Base-by-base conservation (phyloP, 2,888 invertebrate genomes). In the Brachynemurus nebulosus region DNA sequence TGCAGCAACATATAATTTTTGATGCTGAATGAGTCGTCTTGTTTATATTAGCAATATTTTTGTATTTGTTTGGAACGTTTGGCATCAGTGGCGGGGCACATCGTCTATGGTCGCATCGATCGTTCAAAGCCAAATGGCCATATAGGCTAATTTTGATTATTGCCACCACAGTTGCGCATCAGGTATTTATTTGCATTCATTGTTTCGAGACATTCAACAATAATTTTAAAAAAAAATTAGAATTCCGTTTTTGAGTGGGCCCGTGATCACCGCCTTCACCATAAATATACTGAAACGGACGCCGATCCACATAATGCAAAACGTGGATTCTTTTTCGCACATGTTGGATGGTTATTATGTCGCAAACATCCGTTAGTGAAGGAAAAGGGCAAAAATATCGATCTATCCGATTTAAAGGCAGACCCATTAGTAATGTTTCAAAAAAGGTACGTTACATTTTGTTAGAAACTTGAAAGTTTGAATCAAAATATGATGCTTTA, bases 31-130 rank as follows among this genome's bases (percentile, higher is more conserved):
- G 3, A 35, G 34, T 35, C n/a, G n/a, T n/a, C n/a, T n/a, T 9
- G 3, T 35, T 5, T 35, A 25, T 40, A 45, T 44, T 44, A 50
- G 42, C 8, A 40, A 30, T 30, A n/a, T 27, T 23, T 8, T 12
- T 40, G 2, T 9, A 25, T 12, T 16, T 17, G 17, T n/a, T 40
- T 23, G 40, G 40, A 12, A 27, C 18, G 14, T 14, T 90, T 61
- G 95, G 96, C 0, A 82, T 95, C 40, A 96, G 96, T 2, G 93
- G 86, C 0, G 96, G 96, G 3, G 91, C 90, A 0, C 97, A 97
- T 61, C 72, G 96, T 52, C 71, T 95, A 11, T 97, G 93, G 92
- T 80, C 92, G 1, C 97, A 97, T 65, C 74, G 82, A 54, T 70
- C 90, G 2, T 97, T 92, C 66, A 95, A 92, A 64, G 96, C 95